Base-by-base conservation (phyloP, 2,888 invertebrate species). In the Athalia cordata region DNA sequence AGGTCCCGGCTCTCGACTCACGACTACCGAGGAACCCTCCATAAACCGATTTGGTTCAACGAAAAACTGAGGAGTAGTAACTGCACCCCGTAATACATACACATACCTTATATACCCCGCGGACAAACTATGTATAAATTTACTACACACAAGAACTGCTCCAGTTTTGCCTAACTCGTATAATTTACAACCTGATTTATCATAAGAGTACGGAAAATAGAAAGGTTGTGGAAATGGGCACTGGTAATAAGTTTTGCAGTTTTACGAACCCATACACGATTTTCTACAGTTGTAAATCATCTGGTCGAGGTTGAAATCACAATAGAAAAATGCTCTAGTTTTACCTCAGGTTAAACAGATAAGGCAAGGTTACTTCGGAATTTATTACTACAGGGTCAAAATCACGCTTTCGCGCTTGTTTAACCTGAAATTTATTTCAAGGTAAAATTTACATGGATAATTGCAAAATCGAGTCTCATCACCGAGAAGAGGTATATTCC, bases 101-200 rank as follows among this genome's bases (percentile, higher is more conserved):
- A 29, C 29, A 29, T 29, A 29, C 29, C 29, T 29, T 29, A 29
- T 29, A 2, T 29, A 29, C 29, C 29, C 1, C 29, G 29, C 29
- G 29, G 29, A 59, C 59, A 29, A 45, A 9, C 59, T 52, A 11
- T 72, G 59, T 72, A 45, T 29, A 50, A 50, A 15, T 55, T 15
- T 55, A 15, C 52, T 70, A 72, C 52, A 72, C 52, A 64, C 29
- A 9, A 75, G 62, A 75, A 75, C 81, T 86, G 86, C 85, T 87
- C 86, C 81, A 87, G 84, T 87, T 87, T 87, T 84, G 82, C 80
- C 80, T 77, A 86, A 86, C 84, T 75, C 80, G 81, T 76, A 84
- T 75, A 75, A 75, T 75, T 75, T 75, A 75, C 75, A 62, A 13
- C 50, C 75, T 75, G 85, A 87, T 87, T 87, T 87, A 87, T 80